Evolutionary conservation across 2,888 invertebrate species (phyloP).

Genomic region (Microplitis deprimator): DNA sequence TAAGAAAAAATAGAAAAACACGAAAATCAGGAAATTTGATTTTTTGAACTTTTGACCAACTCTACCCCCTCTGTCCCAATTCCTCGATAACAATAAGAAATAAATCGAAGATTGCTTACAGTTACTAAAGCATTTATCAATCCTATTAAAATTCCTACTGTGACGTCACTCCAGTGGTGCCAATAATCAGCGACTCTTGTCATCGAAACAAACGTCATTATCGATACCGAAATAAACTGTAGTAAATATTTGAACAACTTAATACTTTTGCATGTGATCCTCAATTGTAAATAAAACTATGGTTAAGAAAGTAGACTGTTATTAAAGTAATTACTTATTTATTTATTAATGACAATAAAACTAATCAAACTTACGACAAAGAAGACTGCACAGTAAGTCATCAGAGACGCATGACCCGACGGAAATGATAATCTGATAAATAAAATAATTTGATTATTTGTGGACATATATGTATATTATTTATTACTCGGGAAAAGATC

Average conservation of each 20-base stretch:
- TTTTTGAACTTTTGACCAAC: too few relatives aligned
- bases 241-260: not conserved
- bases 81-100: too few relatives aligned
- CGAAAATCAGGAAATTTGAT: too few relatives aligned
- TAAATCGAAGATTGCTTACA: slow-evolving; percentile 71
- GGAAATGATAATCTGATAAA: not conserved
- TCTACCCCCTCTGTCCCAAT: too few relatives aligned
- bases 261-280: not conserved
- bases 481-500: too few relatives aligned
- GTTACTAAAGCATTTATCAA: slow-evolving; percentile 78
- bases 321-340: not conserved
- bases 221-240: not conserved
- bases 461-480: too few relatives aligned
- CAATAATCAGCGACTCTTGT: slow-evolving; percentile 96
- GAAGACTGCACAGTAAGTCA: slow-evolving; percentile 38
- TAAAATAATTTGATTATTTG: too few relatives aligned
- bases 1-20: too few relatives aligned
- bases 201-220: slow-evolving; percentile 81
- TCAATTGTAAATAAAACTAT: not conserved
- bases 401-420: slow-evolving; percentile 1
- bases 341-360: not conserved
- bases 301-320: not conserved
- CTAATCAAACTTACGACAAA: not conserved
- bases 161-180: slow-evolving; percentile 98
- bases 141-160: slow-evolving; percentile 85